These are phyloP conservation scores for Alfaro cultratus DNA, from an alignment of 2,797 vertebrate species.

Conservation along the genomic window DNA sequence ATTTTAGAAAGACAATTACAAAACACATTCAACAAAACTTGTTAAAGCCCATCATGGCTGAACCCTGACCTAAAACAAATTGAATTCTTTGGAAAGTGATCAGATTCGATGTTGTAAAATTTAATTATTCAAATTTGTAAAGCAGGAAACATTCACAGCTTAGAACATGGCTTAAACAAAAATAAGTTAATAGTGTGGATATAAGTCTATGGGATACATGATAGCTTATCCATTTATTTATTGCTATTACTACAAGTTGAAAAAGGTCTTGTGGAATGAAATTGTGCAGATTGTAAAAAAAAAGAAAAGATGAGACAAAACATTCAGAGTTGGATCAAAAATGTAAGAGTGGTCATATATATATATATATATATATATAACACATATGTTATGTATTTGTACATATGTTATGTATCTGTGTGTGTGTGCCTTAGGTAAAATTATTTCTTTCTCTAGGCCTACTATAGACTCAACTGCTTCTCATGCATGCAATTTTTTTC, in stretches of 20 bases:
- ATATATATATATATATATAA: not conserved
- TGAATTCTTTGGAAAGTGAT: not conserved
- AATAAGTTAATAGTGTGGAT: not conserved
- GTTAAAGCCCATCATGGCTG: not conserved
- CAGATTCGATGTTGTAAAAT: not conserved
- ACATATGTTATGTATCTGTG: no score
- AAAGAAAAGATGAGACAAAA: not conserved
- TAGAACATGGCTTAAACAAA: not conserved
- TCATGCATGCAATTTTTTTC: slow-evolving; percentile 68
- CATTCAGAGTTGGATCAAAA: not conserved
- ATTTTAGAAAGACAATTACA: not conserved
- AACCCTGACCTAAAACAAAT: not conserved
- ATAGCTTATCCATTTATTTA: not conserved
- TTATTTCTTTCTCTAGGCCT: not conserved
- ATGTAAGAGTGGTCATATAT: not conserved
- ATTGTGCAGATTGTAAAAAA: not conserved
- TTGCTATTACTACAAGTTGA: no score
- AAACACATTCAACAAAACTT: not conserved
- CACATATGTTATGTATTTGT: no score
- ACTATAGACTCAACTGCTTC: slow-evolving; percentile 19
- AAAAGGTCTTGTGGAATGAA: no score
- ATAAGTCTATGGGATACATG: not conserved
- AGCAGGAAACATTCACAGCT: not conserved
- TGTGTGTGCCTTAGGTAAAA: not conserved
- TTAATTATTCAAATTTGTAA: not conserved